Conservation (phyloP, 2,888 invertebrate genomes). For the Sphaeridia pumilis region DNA sequence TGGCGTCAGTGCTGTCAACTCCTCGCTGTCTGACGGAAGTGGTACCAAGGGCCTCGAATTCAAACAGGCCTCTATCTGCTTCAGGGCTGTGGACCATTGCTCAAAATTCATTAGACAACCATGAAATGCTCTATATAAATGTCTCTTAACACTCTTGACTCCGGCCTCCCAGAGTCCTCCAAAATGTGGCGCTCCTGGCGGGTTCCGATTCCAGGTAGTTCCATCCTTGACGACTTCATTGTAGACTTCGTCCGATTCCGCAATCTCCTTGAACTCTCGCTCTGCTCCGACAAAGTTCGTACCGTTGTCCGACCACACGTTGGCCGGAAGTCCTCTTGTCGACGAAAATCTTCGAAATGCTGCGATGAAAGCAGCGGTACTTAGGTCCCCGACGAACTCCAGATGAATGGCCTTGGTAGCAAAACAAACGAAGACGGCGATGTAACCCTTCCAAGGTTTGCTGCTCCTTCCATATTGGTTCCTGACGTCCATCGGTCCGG, state of each 20-base stretch:
- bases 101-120: background rate
- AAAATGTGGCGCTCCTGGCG: background rate
- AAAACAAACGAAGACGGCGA: background rate
- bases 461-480: background rate
- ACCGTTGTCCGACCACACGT: background rate
- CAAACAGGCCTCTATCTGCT: background rate
- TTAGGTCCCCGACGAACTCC: background rate
- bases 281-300: background rate
- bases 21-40: background rate
- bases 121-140: conserved; percentile 14
- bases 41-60: background rate
- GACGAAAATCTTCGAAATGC: background rate
- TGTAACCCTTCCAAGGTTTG: background rate
- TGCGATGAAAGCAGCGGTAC: background rate
- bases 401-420: background rate
- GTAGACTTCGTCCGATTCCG: background rate
- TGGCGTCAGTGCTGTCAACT: no score
- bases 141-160: conserved; percentile 22
- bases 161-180: conserved; percentile 21
- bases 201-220: background rate
- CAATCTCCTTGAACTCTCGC: background rate
- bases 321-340: background rate
- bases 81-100: background rate
- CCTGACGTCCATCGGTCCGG: background rate
- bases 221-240: background rate